Conservation (phyloP, 2,113 vertebrate genomes). For the Oceanites oceanicus region DNA sequence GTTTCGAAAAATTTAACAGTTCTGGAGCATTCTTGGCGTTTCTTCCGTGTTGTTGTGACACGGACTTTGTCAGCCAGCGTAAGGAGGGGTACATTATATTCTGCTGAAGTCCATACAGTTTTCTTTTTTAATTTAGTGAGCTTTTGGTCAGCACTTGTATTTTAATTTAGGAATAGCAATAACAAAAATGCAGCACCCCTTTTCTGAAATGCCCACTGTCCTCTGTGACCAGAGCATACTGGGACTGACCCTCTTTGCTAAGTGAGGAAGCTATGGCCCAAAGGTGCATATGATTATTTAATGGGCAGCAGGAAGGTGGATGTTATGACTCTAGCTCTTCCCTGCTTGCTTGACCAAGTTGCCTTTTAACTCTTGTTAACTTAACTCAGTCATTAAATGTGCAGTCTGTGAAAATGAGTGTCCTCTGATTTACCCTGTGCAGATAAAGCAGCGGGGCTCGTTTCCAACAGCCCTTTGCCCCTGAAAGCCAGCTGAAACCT, state of each 20-base stretch:
- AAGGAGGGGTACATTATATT: rapidly evolving
- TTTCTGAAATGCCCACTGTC: background rate
- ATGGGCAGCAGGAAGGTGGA: background rate
- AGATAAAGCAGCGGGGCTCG: background rate
- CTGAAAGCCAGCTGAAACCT: background rate
- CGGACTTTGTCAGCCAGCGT: background rate
- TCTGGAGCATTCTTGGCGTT: background rate
- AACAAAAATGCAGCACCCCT: background rate
- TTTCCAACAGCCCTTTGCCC: background rate
- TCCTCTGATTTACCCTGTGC: background rate
- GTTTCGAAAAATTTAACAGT: background rate
- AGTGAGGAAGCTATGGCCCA: background rate
- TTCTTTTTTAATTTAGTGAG: background rate
- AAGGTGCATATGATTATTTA: background rate
- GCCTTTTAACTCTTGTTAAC: background rate
- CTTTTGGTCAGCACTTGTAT: background rate
- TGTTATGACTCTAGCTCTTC: background rate
- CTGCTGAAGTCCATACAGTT: background rate
- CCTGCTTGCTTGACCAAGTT: background rate
- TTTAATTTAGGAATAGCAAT: background rate
- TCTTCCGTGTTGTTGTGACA: rapidly evolving
- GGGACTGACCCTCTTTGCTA: background rate
- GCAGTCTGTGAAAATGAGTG: background rate
- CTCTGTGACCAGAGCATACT: background rate
- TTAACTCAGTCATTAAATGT: background rate